phyloP scores from a whole-genome alignment of 1,140 invertebrate species.

The Adelges cooleyi region DNA sequence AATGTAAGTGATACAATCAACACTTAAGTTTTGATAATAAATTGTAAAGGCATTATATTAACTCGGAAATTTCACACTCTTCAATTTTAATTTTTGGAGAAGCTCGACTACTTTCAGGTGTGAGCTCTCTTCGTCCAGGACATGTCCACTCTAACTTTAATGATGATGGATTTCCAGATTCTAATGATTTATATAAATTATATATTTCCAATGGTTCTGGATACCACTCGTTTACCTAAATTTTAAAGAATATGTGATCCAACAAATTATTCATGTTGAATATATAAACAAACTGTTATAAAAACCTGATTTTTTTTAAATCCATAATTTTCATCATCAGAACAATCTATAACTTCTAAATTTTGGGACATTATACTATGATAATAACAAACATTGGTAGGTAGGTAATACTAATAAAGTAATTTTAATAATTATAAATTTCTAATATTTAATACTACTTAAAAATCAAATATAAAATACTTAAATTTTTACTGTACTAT shows the following conservation, averaged over 20 bases:
- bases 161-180: conserved; percentile 31
- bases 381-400: too few relatives aligned
- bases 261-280: too few relatives aligned
- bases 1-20: conserved; percentile 8
- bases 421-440: too few relatives aligned
- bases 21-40: conserved; percentile 21
- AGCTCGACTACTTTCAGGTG: conserved; percentile 31
- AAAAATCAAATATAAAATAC: too few relatives aligned
- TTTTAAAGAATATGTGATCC: neutral
- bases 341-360: conserved; percentile 32
- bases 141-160: conserved; percentile 38
- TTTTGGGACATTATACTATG: too few relatives aligned
- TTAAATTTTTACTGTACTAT: too few relatives aligned
- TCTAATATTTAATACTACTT: too few relatives aligned
- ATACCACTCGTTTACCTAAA: conserved; percentile 31
- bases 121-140: conserved; percentile 37
- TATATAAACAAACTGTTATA: too few relatives aligned
- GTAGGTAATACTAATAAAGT: too few relatives aligned
- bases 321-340: conserved; percentile 36
- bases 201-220: conserved; percentile 35
- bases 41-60: neutral
- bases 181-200: conserved; percentile 35
- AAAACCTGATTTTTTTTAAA: conserved; percentile 26
- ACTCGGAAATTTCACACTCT: conserved; percentile 28
- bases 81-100: conserved; percentile 20